Conservation (phyloP, 2,888 invertebrate genomes). For the Agonopterix alstromeriana region DNA sequence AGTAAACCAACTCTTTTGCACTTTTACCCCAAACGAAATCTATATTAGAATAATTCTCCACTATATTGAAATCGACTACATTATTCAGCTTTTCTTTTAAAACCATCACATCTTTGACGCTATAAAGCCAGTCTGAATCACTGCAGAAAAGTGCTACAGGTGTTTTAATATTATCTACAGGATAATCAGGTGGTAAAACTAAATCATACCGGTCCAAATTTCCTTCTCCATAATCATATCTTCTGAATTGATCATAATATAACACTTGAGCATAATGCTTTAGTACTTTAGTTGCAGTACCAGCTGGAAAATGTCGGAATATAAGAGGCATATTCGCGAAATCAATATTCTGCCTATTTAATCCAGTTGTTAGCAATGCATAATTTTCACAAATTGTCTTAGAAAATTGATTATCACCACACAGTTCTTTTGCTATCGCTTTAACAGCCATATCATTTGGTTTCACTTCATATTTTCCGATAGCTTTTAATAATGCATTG, state of each 20-base stretch:
- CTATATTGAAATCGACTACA: slow-evolving; percentile 70
- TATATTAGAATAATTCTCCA: slow-evolving; percentile 61
- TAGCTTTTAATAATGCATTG: background rate
- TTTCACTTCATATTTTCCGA: slow-evolving; percentile 8
- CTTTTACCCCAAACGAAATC: slow-evolving; percentile 54
- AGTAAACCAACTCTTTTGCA: slow-evolving; percentile 22
- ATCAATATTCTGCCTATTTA: background rate
- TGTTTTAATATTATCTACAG: slow-evolving; percentile 32
- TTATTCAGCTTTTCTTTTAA: slow-evolving; percentile 70
- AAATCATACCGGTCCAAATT: slow-evolving; percentile 30
- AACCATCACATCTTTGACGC: slow-evolving; percentile 71
- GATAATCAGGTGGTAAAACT: slow-evolving; percentile 38
- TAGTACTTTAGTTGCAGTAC: slow-evolving; percentile 68
- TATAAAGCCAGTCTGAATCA: slow-evolving; percentile 80
- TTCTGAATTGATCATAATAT: slow-evolving; percentile 37
- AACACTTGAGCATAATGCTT: slow-evolving; percentile 73
- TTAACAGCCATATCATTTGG: background rate
- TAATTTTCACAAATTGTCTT: slow-evolving; percentile 6
- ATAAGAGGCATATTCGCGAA: slow-evolving; percentile 14
- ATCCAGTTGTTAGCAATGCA: background rate
- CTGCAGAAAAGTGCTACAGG: slow-evolving; percentile 55
- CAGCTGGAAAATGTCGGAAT: slow-evolving; percentile 67
- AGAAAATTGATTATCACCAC: background rate
- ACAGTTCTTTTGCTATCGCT: background rate
- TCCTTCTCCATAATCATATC: slow-evolving; percentile 43